A percentile compares a stretch with the other conserved stretches of the same genome.
Conservation (phyloP, 2,113 vertebrate species). For the Perca schrenkii region DNA sequence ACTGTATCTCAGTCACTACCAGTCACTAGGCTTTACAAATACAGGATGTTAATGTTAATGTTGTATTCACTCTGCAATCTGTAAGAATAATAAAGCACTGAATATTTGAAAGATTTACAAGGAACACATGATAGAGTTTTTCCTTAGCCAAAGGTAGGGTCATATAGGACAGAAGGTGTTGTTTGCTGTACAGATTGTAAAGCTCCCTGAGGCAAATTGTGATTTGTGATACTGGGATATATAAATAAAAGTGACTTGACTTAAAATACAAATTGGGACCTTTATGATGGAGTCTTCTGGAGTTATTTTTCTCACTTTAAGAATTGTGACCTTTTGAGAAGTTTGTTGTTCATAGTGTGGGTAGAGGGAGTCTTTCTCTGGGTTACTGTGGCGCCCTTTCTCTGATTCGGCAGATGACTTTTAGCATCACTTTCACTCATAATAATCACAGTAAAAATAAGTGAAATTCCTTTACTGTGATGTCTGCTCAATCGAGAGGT, state of each 20-base stretch:
- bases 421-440: background rate
- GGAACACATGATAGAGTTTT: background rate
- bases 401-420: background rate
- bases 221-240: too few relatives aligned
- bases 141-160: too few relatives aligned
- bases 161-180: too few relatives aligned
- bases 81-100: background rate
- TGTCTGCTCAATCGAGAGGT: background rate
- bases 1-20: background rate
- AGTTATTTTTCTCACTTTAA: background rate
- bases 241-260: too few relatives aligned
- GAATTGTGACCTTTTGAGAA: background rate
- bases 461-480: background rate
- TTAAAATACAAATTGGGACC: background rate
- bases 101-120: background rate
- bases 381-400: background rate
- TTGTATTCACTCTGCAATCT: background rate
- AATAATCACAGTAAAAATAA: background rate
- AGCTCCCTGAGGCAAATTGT: too few relatives aligned
- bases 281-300: background rate
- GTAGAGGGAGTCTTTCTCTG: background rate
- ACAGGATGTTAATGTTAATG: background rate
- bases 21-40: background rate
- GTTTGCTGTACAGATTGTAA: too few relatives aligned
- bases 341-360: background rate